Evolutionary conservation across 2,888 invertebrate genomes (phyloP).

Genomic region (Herminia tarsipennalis): DNA sequence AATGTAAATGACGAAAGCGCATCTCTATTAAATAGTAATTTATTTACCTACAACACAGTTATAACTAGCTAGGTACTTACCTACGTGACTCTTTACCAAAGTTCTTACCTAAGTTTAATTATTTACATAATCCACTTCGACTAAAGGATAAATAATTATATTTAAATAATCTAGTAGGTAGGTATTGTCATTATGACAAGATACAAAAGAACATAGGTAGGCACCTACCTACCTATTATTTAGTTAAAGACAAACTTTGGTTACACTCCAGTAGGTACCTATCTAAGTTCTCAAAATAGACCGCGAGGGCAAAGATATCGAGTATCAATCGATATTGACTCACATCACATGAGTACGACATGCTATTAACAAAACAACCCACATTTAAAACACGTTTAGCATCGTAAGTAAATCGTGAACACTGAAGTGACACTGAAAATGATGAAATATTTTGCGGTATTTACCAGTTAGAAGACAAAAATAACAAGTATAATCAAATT

Average conservation of each 20-base stretch:
- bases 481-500: neutral
- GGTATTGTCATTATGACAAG: constrained; percentile 15
- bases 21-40: no score
- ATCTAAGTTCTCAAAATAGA: constrained; percentile 18
- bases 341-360: constrained; percentile 12
- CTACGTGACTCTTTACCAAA: no score
- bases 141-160: no score
- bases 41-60: no score
- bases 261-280: constrained; percentile 21
- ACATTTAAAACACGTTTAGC: neutral
- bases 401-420: constrained; percentile 7
- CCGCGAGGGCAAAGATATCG: constrained; percentile 26
- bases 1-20: no score
- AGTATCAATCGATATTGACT: constrained; percentile 22
- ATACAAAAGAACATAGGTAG: constrained; percentile 12
- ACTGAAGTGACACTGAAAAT: constrained; percentile 22
- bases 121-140: no score
- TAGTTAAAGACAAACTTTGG: constrained; percentile 26
- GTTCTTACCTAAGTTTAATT: no score
- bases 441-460: constrained; percentile 29
- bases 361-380: constrained; percentile 11
- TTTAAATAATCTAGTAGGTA: no score
- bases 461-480: constrained; percentile 7
- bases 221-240: no score
- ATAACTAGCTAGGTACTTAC: no score